Percentiles rank a stretch among this genome's conserved stretches.
These are phyloP conservation scores for Peromyscus eremicus DNA, from an alignment of 2,797 vertebrate genomes.

Conservation along the genomic window DNA sequence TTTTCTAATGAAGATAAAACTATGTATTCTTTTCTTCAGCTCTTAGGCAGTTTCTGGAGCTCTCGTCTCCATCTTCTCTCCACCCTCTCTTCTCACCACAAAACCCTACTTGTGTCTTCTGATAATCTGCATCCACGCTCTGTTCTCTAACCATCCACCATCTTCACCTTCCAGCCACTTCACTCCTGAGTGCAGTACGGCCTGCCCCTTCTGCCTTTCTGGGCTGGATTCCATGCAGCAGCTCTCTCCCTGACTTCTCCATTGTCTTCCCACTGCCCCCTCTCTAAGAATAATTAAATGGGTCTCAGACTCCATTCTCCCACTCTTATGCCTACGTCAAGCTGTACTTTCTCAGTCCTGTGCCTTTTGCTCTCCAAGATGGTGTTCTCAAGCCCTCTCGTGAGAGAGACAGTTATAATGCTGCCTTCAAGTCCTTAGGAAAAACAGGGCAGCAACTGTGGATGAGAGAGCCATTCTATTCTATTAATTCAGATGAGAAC, in stretches of 20 bases:
- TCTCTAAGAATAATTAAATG: not conserved
- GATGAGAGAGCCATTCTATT: not conserved
- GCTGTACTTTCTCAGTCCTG: not conserved
- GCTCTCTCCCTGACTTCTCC: not conserved
- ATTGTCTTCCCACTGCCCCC: not conserved
- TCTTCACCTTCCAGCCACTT: constrained; percentile 21
- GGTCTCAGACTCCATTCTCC: not conserved
- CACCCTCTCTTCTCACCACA: constrained; percentile 76
- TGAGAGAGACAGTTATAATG: not conserved
- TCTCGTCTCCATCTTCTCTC: constrained; percentile 66
- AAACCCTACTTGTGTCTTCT: constrained; percentile 73
- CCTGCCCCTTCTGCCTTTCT: not conserved
- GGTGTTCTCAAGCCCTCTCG: not conserved
- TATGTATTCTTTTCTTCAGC: constrained; percentile 71
- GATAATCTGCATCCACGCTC: constrained; percentile 67
- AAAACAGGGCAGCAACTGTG: not conserved
- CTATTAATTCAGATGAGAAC: not conserved
- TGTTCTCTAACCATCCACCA: constrained; percentile 44
- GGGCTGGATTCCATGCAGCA: not conserved
- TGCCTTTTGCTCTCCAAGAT: not conserved
- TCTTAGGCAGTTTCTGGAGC: constrained; percentile 53
- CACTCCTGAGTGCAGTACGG: not conserved
- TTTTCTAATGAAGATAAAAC: constrained; percentile 80
- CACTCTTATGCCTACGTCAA: accelerated
- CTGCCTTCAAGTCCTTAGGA: not conserved